Base-by-base conservation (phyloP, 2,113 vertebrate species). In the Epinephelus lanceolatus region DNA sequence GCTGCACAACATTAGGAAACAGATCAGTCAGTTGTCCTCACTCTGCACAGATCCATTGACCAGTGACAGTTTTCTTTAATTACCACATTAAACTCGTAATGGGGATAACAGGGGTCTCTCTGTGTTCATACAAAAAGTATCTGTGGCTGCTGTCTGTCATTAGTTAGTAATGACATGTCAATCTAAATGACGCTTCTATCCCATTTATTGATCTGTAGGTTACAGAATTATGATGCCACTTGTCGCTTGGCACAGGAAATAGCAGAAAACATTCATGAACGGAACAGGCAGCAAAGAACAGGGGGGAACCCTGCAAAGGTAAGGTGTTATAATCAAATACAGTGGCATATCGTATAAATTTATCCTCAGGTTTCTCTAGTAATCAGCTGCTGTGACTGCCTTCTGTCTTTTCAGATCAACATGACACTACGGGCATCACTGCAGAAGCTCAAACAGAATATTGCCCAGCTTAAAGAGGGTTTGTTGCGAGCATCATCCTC, bases 221-320 rank as follows among this genome's bases (percentile, higher is more conserved):
- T 98, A 40, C 94, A 96, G 77, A 95, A 96, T 47, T 96, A 98
- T 10, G 97, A 97, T 72, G 96, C 96, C 74, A 92, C 97, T 1
- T 97, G 96, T 71, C 96, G 96, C 14, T 87, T 97, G 81, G 96
- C 97, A 21, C 98, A 99, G 84, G 97, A 99, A 85, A 94, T 96
- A 59, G 97, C 97, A 6, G 98, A 99, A 94, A 98, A 94, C 79
- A 96, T 98, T 71, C 97, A 98, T 91, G 97, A 98, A 81, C 92
- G 97, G 27, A 98, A 96, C 92, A 95, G 96, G 53, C 95, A 91
- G 86, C 96, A 97, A 86, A 95, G 97, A 78, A 97, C 95, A 47
- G 97, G 97, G 65, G 97, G 97, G 27, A 99, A 96, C 90, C 93
- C 96, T 19, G 91, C 96, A 15, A 99, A 98, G 97, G 98, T 98